phyloP scores from a whole-genome alignment of 2,888 invertebrate genomes.

The Andrena dorsata region DNA sequence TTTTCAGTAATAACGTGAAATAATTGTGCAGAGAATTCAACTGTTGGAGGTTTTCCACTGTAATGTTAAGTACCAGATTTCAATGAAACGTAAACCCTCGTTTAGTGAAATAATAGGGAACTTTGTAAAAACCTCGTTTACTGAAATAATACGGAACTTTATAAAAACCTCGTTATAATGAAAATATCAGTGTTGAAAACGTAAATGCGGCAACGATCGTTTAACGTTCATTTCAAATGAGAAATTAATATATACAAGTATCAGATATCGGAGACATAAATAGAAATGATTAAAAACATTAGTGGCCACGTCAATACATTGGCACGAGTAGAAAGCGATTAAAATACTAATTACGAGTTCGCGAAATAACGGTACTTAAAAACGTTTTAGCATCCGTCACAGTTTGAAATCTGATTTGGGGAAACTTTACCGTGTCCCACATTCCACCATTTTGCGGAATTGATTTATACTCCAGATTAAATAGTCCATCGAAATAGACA shows the following conservation, averaged over 20 bases:
- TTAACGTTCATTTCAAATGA: background rate
- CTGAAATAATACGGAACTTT: background rate
- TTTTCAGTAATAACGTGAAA: background rate
- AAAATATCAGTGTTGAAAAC: background rate
- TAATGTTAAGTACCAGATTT: background rate
- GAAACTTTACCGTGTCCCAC: background rate
- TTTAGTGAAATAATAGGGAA: background rate
- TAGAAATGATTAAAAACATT: background rate
- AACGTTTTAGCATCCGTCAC: background rate
- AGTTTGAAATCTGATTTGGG: background rate
- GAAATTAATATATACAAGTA: background rate
- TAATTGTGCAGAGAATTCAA: background rate
- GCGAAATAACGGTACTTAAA: background rate
- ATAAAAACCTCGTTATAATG: background rate
- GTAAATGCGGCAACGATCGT: background rate
- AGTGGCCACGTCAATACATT: background rate
- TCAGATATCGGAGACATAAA: background rate
- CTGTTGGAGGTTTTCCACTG: background rate
- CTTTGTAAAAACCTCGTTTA: background rate
- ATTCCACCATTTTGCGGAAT: background rate
- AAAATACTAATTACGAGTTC: background rate
- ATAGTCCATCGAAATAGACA: background rate
- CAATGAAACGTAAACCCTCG: background rate
- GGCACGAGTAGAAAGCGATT: background rate
- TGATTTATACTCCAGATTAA: constrained; percentile 3